Conservation (phyloP, 2,888 invertebrate species). For the Drosophila barbarae region DNA sequence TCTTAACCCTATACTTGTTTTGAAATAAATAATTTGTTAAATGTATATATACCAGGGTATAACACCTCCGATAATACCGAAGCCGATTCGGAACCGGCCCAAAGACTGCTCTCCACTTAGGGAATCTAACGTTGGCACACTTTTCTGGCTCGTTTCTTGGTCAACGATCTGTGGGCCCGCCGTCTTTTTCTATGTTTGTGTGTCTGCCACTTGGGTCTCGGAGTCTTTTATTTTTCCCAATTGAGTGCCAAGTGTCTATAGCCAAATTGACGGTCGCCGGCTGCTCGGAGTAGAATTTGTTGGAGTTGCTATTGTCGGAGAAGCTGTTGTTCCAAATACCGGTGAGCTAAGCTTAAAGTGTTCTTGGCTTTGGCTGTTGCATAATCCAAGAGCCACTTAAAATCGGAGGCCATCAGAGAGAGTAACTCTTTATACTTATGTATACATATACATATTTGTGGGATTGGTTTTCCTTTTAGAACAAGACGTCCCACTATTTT, state of each 20-base stretch:
- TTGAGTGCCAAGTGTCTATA: constrained; percentile 26
- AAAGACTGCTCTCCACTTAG: constrained; percentile 49
- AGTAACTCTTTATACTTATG: not conserved
- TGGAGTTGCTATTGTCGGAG: constrained; percentile 20
- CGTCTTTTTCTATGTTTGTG: constrained; percentile 20
- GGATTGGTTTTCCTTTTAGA: no score
- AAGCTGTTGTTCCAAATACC: constrained; percentile 39
- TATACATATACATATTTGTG: no score
- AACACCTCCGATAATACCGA: constrained; percentile 8
- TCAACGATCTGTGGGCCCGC: constrained; percentile 36
- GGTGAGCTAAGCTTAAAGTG: constrained; percentile 50
- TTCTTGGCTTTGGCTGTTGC: constrained; percentile 41
- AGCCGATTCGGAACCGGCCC: constrained; percentile 34
- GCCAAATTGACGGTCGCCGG: constrained; percentile 23
- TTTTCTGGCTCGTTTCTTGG: constrained; percentile 46
- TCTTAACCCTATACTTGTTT: not conserved
- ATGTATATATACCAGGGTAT: constrained; percentile 7
- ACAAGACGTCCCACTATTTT: no score
- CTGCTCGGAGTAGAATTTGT: constrained; percentile 7
- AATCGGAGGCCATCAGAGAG: constrained; percentile 1
- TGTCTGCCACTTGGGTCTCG: constrained; percentile 20
- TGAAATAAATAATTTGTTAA: not conserved
- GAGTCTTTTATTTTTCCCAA: constrained; percentile 31
- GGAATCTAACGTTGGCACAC: constrained; percentile 59
- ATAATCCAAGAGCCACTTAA: constrained; percentile 19